Evolutionary conservation across 2,797 vertebrate species (phyloP), one percentile per base, ranked within the genome.

Genomic region (Prunella strophiata): DNA sequence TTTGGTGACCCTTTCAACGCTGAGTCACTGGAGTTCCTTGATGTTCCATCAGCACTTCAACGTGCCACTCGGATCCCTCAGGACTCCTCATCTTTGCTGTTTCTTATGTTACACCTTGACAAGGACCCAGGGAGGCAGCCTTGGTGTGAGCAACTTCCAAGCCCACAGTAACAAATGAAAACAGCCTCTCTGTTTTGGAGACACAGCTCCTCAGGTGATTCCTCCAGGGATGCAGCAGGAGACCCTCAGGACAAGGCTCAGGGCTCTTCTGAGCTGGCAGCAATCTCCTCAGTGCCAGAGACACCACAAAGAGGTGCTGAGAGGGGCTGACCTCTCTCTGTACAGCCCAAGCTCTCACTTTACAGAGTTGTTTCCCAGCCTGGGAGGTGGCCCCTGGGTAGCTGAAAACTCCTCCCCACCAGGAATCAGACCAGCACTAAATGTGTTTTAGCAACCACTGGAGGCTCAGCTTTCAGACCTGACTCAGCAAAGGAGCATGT

Each of bases 1-100:
- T 11, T 15, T 0, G 1, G 13, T 62, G 10, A 61, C 17, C 16
- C 26, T 42, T 51, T 38, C 14, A 7, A 2, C 40, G 13, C 40
- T 34, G 32, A 63, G 42, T 77, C n/a, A 43, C 2, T 7, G 11
- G 51, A 3, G 11, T 18, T 66, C 26, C 16, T 25, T 3, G 0
- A 3, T 10, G 13, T 32, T 40, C 13, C 25, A 3, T 1, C 3
- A 21, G 9, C 5, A 58, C 51, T 21, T 61, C 8, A 5, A 4
- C 2, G 7, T 9, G 4, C 27, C 16, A 7, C 45, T 52, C 2
- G 4, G 11, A 21, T 20, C 66, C 30, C 29, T 26, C 25, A 22
- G 40, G 40, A 11, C 25, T 66, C 14, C 7, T 38, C 16, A 25
- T 27, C 2, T 1, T 12, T 40, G 4, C 5, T 30, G 15, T 63